Percentiles rank a stretch among this genome's conserved stretches.
Evolutionary conservation across 2,888 invertebrate species (phyloP).

Genomic region (Bombylius discolor): DNA sequence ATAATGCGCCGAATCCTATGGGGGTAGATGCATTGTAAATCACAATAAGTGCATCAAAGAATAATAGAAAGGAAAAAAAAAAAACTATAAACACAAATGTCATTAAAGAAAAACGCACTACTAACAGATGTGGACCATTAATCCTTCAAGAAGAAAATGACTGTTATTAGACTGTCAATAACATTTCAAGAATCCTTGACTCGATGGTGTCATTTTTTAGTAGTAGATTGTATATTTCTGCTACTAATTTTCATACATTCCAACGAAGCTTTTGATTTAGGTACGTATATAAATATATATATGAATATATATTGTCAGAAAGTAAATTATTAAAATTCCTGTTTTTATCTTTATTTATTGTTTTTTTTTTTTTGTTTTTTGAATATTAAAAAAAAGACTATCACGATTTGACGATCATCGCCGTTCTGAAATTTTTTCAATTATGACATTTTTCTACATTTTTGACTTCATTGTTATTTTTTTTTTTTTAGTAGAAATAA

Average conservation of each 20-base stretch:
- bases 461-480: too few relatives aligned
- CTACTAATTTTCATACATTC: constrained; percentile 7
- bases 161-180: constrained; percentile 10
- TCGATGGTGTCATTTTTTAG: constrained; percentile 9
- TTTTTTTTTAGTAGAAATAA: too few relatives aligned
- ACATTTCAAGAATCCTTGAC: constrained; percentile 4
- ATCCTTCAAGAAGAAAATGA: constrained; percentile 13
- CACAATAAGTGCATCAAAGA: too few relatives aligned
- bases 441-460: too few relatives aligned
- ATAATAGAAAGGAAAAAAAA: too few relatives aligned
- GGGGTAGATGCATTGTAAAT: too few relatives aligned
- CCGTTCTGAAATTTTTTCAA: too few relatives aligned
- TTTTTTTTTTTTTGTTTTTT: too few relatives aligned
- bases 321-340: neutral
- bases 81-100: neutral
- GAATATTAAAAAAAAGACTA: too few relatives aligned
- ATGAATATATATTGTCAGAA: neutral
- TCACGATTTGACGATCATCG: too few relatives aligned
- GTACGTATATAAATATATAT: constrained; percentile 5
- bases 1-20: too few relatives aligned
- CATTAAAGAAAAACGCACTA: constrained; percentile 3
- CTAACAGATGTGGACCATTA: constrained; percentile 10
- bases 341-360: too few relatives aligned
- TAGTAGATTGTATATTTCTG: constrained; percentile 3
- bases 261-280: constrained; percentile 10